Base-by-base conservation (phyloP, 2,888 invertebrate species). In the Drosophila borealis region DNA sequence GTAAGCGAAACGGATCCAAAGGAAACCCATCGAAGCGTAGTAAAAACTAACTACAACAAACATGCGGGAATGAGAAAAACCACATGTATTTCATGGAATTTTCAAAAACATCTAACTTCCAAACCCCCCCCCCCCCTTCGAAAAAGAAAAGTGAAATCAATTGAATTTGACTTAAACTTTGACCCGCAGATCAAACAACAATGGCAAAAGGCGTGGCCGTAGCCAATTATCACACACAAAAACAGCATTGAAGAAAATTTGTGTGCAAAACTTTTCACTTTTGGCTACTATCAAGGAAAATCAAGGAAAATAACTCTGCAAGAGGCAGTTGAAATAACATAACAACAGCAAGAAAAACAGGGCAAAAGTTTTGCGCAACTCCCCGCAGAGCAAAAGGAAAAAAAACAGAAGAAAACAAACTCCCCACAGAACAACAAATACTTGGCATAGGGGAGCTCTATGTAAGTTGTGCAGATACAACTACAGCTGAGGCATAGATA, bases 141-240 rank as follows among this genome's bases (percentile, higher is more conserved):
- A 61, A 54, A 53, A 33, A 11, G n/a, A 45, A 54, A 46, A 37
- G 29, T 19, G 46, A 78, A 78, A 74, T 70, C 79, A 77, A 79
- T 77, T 77, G 75, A 61, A 66, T 79, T 74, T 66, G 75, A 62
- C 70, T 41, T 54, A 59, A 70, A 57, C 78, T 80, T 81, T 72
- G 57, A 56, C 37, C 48, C 17, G 41, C 17, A 17, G 36, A 55
- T 54, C 57, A 50, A 49, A 39, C 19, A 10, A 63, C 59, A 65
- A 69, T 70, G 65, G 51, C 61, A 54, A 64, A 64, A 64, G 68
- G 68, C 68, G 63, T 79, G 76, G 64, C 74, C 83, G 69, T 72
- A 57, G 86, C 83, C 88, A 83, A 83, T 88, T 88, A 83, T 83
- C 83, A 75, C 66, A 81, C 76, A 45, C 21, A 61, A 68, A 83